These are phyloP conservation scores for Drepana arcuata DNA, from an alignment of 1,140 invertebrate genomes.

Conservation along the genomic window DNA sequence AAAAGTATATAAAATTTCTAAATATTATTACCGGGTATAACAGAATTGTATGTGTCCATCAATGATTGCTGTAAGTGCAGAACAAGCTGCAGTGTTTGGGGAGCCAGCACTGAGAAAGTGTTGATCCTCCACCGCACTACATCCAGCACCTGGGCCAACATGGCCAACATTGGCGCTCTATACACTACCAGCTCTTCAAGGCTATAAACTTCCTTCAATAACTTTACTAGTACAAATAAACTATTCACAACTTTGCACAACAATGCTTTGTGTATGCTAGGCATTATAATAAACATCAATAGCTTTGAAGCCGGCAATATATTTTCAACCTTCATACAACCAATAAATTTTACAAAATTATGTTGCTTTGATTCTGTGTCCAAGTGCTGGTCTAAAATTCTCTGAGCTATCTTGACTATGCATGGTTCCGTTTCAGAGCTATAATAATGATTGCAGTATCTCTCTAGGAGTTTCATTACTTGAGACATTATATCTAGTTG, in stretches of 20 bases:
- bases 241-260: conserved; percentile 27
- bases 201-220: conserved; percentile 28
- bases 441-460: conserved; percentile 46
- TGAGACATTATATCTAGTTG: conserved; percentile 42
- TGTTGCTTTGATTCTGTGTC: conserved; percentile 26
- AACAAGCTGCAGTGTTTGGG: conserved; percentile 29
- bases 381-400: conserved; percentile 21
- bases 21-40: conserved; percentile 36
- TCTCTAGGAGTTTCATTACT: conserved; percentile 33
- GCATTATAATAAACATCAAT: conserved; percentile 50
- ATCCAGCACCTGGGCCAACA: conserved; percentile 46
- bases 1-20: too few species aligned
- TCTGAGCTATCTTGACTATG: conserved; percentile 27
- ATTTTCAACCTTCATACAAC: conserved; percentile 25
- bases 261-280: conserved; percentile 39
- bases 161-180: conserved; percentile 45
- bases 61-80: conserved; percentile 32
- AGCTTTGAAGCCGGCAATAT: conserved; percentile 35
- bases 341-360: conserved; percentile 42
- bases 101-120: conserved; percentile 26
- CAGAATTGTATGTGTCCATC: conserved; percentile 27
- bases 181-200: conserved; percentile 37
- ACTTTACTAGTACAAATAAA: conserved; percentile 33
- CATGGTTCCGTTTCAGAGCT: conserved; percentile 41
- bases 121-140: conserved; percentile 44